Base-by-base conservation (phyloP, 2,113 vertebrate species). In the Muntiacus reevesi region DNA sequence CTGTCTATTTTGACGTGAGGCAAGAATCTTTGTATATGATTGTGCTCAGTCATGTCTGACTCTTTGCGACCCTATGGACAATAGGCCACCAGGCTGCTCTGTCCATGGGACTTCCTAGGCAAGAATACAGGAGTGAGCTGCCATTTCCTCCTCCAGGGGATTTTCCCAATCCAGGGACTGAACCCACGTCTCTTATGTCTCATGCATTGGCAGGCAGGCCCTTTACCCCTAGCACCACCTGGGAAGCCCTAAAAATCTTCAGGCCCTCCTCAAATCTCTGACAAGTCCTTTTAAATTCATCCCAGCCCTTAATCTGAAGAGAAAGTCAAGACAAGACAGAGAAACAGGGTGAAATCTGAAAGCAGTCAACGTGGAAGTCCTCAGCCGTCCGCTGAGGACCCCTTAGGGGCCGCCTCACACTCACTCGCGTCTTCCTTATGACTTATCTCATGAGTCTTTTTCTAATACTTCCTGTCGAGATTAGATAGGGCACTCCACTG, bases 311-410 rank as follows among this genome's bases (percentile, higher is more conserved):
- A 40, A n/a, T 54, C 23, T 40, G 81, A 84, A 33, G 25, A 82
- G 43, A 74, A 83, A 28, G 19, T 55, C 64, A 55, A 45, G 30
- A 27, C 85, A 50, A 52, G 4, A n/a, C 8, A 19, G 27, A 85
- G 28, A 45, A 81, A n/a, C 1, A 21, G 13, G 33, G 30, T 40
- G 19, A 88, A 9, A 15, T 59, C 23, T 45, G 54, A 59, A 96
- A 40, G 33, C 64, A 54, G 64, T 36, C 6, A 7, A 85, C 12
- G 1, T 36, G 30, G 9, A 50, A 43, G 59, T 40, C 74, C 89
- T 62, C n/a, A 6, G 30, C 11, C 23, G 3, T 47, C 0, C 2
- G 64, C 28, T 27, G 47, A 50, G 47, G 47, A 13, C 2, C 1
- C 45, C 81, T 30, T 0, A 15, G 43, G 11, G 16, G 16, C 21